These are phyloP conservation scores for Carterocephalus palaemon DNA, from an alignment of 2,888 invertebrate genomes.

Conservation along the genomic window DNA sequence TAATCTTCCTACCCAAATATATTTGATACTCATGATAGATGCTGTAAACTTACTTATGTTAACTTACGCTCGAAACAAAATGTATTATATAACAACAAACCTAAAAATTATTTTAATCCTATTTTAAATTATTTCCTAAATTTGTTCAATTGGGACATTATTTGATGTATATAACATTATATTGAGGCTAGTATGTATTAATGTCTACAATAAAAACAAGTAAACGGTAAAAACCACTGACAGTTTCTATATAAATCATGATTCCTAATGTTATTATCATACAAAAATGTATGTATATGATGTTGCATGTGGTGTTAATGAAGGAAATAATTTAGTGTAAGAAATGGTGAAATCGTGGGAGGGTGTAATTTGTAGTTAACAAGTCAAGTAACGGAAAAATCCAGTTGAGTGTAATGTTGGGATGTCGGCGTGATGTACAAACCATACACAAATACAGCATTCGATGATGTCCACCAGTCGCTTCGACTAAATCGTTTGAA, in stretches of 20 bases:
- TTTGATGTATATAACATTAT: no score
- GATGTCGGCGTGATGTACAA: slow-evolving; percentile 20
- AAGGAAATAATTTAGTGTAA: slow-evolving; percentile 12
- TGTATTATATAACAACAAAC: no score
- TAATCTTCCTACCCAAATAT: no score
- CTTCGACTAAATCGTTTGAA: slow-evolving; percentile 10
- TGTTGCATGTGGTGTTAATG: slow-evolving; percentile 14
- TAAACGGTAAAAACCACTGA: slow-evolving; percentile 2
- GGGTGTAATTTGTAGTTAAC: slow-evolving; percentile 14
- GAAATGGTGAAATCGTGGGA: not conserved
- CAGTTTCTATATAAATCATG: slow-evolving; percentile 6
- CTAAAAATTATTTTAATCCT: no score
- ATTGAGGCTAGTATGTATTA: no score
- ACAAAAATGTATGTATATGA: slow-evolving; percentile 1
- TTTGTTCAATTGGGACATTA: no score
- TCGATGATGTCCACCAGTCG: slow-evolving; percentile 12
- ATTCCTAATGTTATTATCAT: slow-evolving; percentile 6
- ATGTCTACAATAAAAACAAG: not conserved
- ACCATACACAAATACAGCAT: slow-evolving; percentile 20
- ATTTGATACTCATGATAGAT: no score
- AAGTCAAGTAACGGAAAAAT: slow-evolving; percentile 8
- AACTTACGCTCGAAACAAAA: no score
- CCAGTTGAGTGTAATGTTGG: slow-evolving; percentile 9
- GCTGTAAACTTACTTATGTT: no score
- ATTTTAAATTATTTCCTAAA: no score